phyloP scores from a whole-genome alignment of 2,113 vertebrate species.

The Pao palembangensis region DNA sequence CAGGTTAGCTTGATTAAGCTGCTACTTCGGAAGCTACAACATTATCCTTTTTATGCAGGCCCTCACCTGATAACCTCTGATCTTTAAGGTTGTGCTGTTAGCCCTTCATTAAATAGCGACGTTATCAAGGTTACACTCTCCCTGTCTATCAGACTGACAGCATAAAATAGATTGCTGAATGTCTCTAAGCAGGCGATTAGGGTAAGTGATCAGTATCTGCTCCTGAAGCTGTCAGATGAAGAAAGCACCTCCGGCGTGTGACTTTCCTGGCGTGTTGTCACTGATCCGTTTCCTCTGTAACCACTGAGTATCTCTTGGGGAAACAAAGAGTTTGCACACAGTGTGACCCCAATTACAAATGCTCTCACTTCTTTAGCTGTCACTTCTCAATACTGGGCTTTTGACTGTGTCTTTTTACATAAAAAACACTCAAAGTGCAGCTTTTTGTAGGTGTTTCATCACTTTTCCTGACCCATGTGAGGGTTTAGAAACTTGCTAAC shows the following conservation, averaged over 20 bases:
- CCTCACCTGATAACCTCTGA: constrained; percentile 47
- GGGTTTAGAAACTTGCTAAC: not conserved
- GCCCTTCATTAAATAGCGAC: constrained; percentile 40
- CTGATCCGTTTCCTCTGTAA: not conserved
- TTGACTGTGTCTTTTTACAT: not conserved
- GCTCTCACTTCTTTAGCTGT: not conserved
- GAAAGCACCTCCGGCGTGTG: constrained; percentile 3
- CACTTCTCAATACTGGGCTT: not conserved
- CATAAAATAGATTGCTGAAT: constrained; percentile 25
- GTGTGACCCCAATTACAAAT: not conserved
- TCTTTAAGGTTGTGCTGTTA: constrained; percentile 37
- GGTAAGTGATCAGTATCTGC: constrained; percentile 25
- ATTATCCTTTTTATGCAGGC: too few species aligned
- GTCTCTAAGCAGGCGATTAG: constrained; percentile 5
- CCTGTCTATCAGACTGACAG: constrained; percentile 22
- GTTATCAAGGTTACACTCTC: constrained; percentile 16
- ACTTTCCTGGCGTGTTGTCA: constrained; percentile 6
- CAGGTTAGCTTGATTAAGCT: not conserved
- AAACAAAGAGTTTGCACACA: not conserved
- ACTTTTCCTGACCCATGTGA: too few species aligned
- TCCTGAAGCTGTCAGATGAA: constrained; percentile 5
- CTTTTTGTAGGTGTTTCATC: too few species aligned
- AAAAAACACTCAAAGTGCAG: too few species aligned
- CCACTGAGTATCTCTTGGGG: constrained; percentile 1
- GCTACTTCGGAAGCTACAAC: too few species aligned